Conservation (phyloP, 2,113 vertebrate species). For the Dasyurus viverrinus region DNA sequence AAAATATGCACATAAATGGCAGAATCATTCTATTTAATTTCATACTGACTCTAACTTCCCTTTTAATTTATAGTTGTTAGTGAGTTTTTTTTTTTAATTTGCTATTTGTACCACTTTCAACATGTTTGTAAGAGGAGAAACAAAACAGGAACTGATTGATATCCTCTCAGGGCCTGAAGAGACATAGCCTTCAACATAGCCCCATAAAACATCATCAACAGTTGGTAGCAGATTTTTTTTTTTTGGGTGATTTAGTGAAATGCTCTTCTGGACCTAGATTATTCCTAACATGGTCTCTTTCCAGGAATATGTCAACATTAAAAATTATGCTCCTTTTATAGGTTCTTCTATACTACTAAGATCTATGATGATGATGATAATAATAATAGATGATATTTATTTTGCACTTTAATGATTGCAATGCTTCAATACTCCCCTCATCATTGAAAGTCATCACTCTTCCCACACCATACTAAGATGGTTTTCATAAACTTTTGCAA, state of each 20-base stretch:
- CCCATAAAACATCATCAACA: not conserved
- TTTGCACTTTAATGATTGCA: not conserved
- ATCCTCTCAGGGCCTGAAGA: not conserved
- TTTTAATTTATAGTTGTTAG: not conserved
- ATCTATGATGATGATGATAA: not conserved
- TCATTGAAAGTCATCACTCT: not conserved
- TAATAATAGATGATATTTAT: not conserved
- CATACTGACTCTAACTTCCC: not conserved
- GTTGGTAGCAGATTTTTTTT: not conserved
- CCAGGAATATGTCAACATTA: not conserved
- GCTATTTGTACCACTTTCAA: not conserved
- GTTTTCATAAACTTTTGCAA: not conserved
- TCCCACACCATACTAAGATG: not conserved
- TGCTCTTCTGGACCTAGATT: not conserved
- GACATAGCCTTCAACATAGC: not conserved
- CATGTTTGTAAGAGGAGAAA: not conserved
- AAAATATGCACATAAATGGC: not conserved
- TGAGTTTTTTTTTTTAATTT: not conserved
- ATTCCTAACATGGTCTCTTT: not conserved
- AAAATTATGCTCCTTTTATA: not conserved
- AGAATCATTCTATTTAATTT: not conserved
- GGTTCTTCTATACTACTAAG: not conserved
- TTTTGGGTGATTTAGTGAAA: not conserved
- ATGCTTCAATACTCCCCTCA: not conserved
- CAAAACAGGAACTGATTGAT: not conserved